Base-by-base conservation (phyloP, 2,113 vertebrate species). In the Crocuta crocuta region DNA sequence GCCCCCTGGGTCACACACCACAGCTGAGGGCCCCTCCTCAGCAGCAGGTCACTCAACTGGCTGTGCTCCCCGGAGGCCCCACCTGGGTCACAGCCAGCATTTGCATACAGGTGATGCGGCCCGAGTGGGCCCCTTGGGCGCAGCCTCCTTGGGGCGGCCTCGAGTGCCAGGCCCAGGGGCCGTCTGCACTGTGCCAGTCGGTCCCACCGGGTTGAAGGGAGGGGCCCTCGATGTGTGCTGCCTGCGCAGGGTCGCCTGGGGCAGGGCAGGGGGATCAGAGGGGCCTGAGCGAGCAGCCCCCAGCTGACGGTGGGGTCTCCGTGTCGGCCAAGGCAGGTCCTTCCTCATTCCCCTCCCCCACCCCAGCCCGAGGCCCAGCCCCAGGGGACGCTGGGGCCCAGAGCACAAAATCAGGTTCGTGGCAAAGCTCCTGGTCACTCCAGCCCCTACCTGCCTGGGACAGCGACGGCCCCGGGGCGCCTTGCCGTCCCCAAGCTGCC, bases 101-200 rank as follows among this genome's bases (percentile, higher is more conserved):
- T 83, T 98, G 94, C 95, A 97, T 97, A 97, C 74, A 98, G 96
- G 97, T 98, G 97, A 58, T 61, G 50, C 53, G 55, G 66, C 35
- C 16, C 4, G 12, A 16, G 48, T 24, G 55, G 65, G n/a, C 35
- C 33, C 16, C 10, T 50, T 45, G 48, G 5, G 43, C 35, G 45
- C 53, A 23, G 78, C 26, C 53, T 92, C 66, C 53, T 33, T 4
- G 4, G 35, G 61, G 35, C 2, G 0, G 79, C 78, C 73, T 39
- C 17, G 0, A 43, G 3, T 3, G 15, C 71, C 91, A 95, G 80
- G 61, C 73, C 66, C 2, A 2, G 48, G 58, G 58, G 71, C 35
- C 39, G 35, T 4, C 12, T 1, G 12, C 74, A 7, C 65, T 8
- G 33, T 13, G 11, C 45, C 0, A 0, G 48, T 17, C 0, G 0